A percentile compares a stretch with the other conserved stretches of the same genome.
These are phyloP conservation scores for Neotoma lepida DNA, from an alignment of 2,113 vertebrate species.

Conservation along the genomic window DNA sequence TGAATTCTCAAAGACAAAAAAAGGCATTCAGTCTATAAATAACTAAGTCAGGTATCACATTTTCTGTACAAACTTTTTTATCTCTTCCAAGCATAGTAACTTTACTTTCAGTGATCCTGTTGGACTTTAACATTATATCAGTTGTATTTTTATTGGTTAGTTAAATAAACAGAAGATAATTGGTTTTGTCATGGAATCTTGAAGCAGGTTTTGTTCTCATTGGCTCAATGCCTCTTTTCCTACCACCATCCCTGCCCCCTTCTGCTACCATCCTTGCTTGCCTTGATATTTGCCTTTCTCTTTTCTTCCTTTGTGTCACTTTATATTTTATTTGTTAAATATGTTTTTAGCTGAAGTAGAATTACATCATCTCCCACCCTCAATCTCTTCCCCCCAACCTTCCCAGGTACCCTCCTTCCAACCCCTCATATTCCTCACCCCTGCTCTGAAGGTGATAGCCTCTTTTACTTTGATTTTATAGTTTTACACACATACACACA, in stretches of 20 bases:
- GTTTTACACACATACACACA: background rate
- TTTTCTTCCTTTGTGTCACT: background rate
- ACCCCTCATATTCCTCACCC: background rate
- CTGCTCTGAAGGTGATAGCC: background rate
- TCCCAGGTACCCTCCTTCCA: too few relatives aligned
- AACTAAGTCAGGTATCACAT: conserved; percentile 1
- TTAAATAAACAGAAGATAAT: background rate
- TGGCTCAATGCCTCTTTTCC: background rate
- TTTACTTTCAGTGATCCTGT: background rate
- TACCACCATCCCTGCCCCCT: background rate
- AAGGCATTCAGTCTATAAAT: background rate
- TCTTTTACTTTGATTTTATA: background rate
- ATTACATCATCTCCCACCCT: background rate
- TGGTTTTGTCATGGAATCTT: background rate
- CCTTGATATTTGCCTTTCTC: background rate
- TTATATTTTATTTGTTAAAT: background rate
- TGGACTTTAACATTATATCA: background rate
- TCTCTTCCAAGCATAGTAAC: background rate
- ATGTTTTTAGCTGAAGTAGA: background rate
- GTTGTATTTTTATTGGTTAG: background rate
- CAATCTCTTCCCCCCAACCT: background rate
- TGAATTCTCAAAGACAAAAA: background rate
- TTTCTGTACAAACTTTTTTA: conserved; percentile 36
- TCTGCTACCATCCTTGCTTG: background rate
- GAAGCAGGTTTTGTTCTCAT: background rate